Percentiles rank a stretch among this genome's conserved stretches.
phyloP scores from a whole-genome alignment of 2,113 vertebrate genomes.

The Phalacrocorax aristotelis region DNA sequence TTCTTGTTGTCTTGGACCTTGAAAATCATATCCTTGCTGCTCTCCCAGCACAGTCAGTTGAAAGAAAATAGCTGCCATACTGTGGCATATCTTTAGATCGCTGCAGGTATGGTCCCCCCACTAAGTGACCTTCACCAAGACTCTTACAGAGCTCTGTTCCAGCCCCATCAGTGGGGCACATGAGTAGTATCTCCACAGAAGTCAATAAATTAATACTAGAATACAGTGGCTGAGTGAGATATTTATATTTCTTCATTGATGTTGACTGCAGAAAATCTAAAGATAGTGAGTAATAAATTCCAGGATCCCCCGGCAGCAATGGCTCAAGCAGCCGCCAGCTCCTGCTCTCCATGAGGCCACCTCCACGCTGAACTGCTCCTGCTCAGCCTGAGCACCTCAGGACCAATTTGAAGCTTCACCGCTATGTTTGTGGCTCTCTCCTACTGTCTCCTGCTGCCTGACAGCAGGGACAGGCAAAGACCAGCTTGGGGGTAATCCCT shows the following conservation, averaged over 20 bases:
- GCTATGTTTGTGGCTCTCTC: fast-evolving
- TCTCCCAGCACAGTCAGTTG: neutral
- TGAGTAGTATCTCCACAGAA: neutral
- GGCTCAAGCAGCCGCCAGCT: neutral
- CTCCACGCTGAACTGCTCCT: neutral
- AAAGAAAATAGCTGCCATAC: neutral
- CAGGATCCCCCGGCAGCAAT: neutral
- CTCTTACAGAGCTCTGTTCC: neutral
- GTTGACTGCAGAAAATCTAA: neutral
- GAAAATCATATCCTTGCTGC: neutral
- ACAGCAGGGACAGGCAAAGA: neutral
- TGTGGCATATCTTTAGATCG: neutral
- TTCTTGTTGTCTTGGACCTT: neutral
- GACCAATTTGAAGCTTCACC: neutral
- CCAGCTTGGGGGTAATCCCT: neutral
- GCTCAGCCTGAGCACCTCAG: neutral
- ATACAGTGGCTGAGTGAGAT: neutral
- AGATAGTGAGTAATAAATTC: neutral
- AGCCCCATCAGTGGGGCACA: neutral
- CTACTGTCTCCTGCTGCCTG: neutral
- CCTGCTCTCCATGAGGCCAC: neutral
- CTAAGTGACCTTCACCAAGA: neutral
- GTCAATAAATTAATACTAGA: neutral
- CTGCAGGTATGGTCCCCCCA: neutral
- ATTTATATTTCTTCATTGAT: neutral